Conservation (phyloP, 1,140 invertebrate species). For the Lepidurus packardi region DNA sequence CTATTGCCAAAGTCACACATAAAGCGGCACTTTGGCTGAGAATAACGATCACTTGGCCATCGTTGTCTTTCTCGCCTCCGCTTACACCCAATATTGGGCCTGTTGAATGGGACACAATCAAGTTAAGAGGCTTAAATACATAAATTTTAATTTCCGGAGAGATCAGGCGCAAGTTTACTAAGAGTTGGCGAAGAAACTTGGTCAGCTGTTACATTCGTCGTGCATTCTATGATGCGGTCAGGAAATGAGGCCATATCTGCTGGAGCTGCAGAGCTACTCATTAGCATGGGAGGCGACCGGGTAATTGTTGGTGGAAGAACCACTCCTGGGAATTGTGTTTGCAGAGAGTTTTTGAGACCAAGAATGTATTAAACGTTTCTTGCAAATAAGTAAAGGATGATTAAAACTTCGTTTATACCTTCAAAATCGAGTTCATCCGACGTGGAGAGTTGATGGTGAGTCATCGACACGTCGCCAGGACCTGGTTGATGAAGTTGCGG, state of each 20-base stretch:
- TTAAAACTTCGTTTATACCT: not conserved
- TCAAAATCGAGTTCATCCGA: slow-evolving; percentile 24
- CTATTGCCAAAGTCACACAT: slow-evolving; percentile 84
- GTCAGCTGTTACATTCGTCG: not conserved
- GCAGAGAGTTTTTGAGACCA: not conserved
- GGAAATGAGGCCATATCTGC: slow-evolving; percentile 13
- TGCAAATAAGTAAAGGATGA: not conserved
- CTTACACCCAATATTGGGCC: not conserved
- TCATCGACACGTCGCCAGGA: slow-evolving; percentile 62
- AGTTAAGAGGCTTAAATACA: slow-evolving; percentile 7
- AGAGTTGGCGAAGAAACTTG: slow-evolving; percentile 17
- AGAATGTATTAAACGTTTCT: not conserved
- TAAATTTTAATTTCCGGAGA: not conserved
- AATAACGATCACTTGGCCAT: slow-evolving; percentile 26
- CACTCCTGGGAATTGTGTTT: not conserved
- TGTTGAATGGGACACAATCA: slow-evolving; percentile 2
- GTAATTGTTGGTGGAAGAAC: not conserved
- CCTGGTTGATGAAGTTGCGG: slow-evolving; percentile 76
- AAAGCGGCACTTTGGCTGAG: slow-evolving; percentile 79
- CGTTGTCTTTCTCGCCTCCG: not conserved
- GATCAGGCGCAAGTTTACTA: not conserved
- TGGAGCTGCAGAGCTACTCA: not conserved
- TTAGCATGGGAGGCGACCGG: not conserved
- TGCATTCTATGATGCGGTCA: slow-evolving; percentile 9
- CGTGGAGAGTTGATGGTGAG: slow-evolving; percentile 65